phyloP scores from a whole-genome alignment of 1,140 invertebrate genomes.

The Saxidomus purpurata region DNA sequence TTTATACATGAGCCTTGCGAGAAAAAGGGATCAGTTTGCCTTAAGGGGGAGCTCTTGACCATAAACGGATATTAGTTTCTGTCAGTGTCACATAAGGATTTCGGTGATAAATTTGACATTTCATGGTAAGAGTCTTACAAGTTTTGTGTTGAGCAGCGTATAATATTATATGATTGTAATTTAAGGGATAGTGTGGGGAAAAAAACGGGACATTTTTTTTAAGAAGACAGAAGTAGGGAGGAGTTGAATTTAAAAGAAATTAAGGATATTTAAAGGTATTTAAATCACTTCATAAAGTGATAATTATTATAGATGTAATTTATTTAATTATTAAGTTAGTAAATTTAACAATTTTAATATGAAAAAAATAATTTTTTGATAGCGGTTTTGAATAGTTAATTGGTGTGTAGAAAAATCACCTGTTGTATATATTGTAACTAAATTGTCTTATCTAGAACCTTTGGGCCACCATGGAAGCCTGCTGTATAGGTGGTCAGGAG shows the following conservation, averaged over 20 bases:
- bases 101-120: constrained; percentile 29
- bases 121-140: neutral
- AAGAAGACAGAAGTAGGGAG: neutral
- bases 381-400: no score
- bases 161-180: neutral
- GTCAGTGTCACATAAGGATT: constrained; percentile 28
- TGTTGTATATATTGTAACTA: no score
- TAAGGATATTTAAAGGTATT: no score
- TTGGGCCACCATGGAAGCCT: no score
- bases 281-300: no score
- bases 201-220: neutral
- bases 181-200: neutral
- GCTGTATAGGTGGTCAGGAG: no score
- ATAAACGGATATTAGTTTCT: constrained; percentile 31
- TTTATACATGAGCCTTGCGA: constrained; percentile 27
- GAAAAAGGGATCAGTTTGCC: constrained; percentile 18
- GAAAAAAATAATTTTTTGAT: no score
- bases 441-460: no score
- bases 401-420: no score
- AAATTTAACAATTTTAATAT: no score
- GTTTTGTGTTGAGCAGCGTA: neutral
- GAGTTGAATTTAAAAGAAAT: neutral
- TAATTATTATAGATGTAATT: no score
- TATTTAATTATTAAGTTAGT: no score
- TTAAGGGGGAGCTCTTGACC: constrained; percentile 31